phyloP scores from a whole-genome alignment of 2,113 vertebrate species.

The Corydoras maculifer region DNA sequence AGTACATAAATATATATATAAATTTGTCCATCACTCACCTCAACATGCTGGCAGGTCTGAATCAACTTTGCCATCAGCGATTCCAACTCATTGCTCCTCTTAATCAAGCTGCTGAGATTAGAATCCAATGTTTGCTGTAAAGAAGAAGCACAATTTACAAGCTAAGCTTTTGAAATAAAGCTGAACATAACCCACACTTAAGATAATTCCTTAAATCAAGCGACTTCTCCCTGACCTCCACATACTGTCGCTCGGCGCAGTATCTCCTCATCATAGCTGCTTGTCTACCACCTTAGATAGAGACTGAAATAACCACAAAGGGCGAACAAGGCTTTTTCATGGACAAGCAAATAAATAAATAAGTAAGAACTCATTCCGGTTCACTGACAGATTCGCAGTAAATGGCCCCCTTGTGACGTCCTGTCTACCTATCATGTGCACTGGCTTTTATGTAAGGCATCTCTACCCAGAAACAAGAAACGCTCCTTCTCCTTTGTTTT shows the following conservation, averaged over 20 bases:
- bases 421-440: constrained; percentile 34
- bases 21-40: constrained; percentile 63
- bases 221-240: constrained; percentile 50
- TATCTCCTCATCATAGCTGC: constrained; percentile 57
- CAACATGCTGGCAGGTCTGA: constrained; percentile 96
- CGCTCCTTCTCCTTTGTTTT: constrained; percentile 40
- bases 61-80: constrained; percentile 94
- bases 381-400: constrained; percentile 61
- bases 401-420: constrained; percentile 58
- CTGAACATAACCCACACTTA: not conserved
- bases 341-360: constrained; percentile 33
- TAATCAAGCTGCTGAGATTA: constrained; percentile 93
- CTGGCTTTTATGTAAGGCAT: constrained; percentile 20
- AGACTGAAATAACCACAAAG: constrained; percentile 52
- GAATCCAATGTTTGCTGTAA: constrained; percentile 90
- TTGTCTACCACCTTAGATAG: constrained; percentile 37
- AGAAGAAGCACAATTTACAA: constrained; percentile 29
- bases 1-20: too few relatives aligned
- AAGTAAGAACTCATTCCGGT: constrained; percentile 40
- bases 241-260: constrained; percentile 53
- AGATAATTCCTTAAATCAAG: not conserved
- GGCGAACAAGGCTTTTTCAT: constrained; percentile 42
- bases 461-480: constrained; percentile 30
- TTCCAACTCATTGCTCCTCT: constrained; percentile 97
- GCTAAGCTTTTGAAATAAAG: not conserved